A percentile compares a stretch with the other conserved stretches of the same genome.
Evolutionary conservation across 2,888 invertebrate species (phyloP).

Genomic region (Periphyllus acericola): DNA sequence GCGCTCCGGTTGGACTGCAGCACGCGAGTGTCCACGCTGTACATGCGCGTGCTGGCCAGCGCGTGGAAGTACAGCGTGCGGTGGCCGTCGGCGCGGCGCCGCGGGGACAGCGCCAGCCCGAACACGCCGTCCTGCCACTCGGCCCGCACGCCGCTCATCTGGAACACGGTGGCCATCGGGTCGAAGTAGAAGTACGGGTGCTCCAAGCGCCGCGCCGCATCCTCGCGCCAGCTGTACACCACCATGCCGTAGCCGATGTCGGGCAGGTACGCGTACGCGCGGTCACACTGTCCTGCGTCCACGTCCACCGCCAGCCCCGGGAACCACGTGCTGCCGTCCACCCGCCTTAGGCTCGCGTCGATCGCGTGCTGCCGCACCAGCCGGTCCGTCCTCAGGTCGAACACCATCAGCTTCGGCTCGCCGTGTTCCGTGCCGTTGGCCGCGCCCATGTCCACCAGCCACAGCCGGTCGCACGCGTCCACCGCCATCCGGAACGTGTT

Average conservation of each 20-base stretch:
- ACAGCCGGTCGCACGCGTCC: constrained; percentile 81
- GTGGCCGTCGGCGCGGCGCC: constrained; percentile 71
- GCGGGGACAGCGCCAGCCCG: constrained; percentile 78
- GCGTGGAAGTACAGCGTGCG: constrained; percentile 83
- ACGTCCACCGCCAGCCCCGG: constrained; percentile 88
- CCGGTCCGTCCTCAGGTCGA: constrained; percentile 79
- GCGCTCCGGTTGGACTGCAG: constrained; percentile 77
- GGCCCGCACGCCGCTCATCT: constrained; percentile 75
- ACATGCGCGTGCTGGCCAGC: constrained; percentile 80
- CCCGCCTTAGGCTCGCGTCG: constrained; percentile 38
- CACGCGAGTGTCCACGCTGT: constrained; percentile 80
- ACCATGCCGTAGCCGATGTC: constrained; percentile 72
- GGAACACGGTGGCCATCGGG: constrained; percentile 71
- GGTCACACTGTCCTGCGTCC: constrained; percentile 77
- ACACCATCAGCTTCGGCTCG: constrained; percentile 72
- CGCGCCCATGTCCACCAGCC: constrained; percentile 86
- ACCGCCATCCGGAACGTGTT: constrained; percentile 81
- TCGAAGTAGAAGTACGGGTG: constrained; percentile 86
- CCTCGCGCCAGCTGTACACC: constrained; percentile 79
- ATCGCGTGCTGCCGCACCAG: constrained; percentile 71
- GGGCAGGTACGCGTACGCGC: constrained; percentile 82
- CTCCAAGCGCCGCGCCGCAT: constrained; percentile 82
- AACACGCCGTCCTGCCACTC: constrained; percentile 89
- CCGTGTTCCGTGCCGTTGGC: constrained; percentile 67
- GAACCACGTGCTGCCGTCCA: constrained; percentile 77